Base-by-base conservation (phyloP, 2,113 vertebrate genomes). In the Brachirus orientalis region DNA sequence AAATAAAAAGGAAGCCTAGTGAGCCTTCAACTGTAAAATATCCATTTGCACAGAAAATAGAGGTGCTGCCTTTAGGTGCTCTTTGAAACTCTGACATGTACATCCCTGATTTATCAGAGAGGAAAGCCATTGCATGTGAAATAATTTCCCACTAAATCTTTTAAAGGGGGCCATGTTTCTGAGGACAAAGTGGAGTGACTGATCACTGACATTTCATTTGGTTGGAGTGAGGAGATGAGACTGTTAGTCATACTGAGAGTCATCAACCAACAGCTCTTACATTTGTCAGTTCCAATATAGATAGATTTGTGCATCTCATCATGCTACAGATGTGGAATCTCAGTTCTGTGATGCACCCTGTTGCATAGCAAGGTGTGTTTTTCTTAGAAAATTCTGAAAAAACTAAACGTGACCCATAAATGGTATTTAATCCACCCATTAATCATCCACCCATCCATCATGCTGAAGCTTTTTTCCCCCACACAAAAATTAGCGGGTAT, bases 151-250 rank as follows among this genome's bases (percentile, higher is more conserved):
- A 28, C 45, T 28, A 63, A 55, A 63, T 56, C 28, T 60, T 47
- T 60, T n/a, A 67, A 63, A 59, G 4, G 16, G n/a, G 22, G 58
- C 73, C 57, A 61, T 52, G 44, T 73, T 62, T 53, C 48, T 14
- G 46, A 59, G 51, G 36, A 80, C 17, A 70, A 54, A 55, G 61
- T 16, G 17, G 18, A 77, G 40, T 16, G 59, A 45, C 35, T 54
- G 73, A 72, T 83, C 0, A 14, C 43, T 60, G 63, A 63, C 74
- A 46, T 64, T 51, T 69, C 16, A 68, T 64, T 70, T 75, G 14
- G 33, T 33, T 50, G 43, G 22, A 53, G 59, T 58, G 68, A 64
- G 51, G 47, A 46, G 48, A 64, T 55, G 47, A 46, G 48, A n/a
- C 54, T 13, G n/a, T 78, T 46, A 55, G 53, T 78, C 70, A 70